Conservation (phyloP, 2,888 invertebrate genomes). For the Lycaena phlaeas region DNA sequence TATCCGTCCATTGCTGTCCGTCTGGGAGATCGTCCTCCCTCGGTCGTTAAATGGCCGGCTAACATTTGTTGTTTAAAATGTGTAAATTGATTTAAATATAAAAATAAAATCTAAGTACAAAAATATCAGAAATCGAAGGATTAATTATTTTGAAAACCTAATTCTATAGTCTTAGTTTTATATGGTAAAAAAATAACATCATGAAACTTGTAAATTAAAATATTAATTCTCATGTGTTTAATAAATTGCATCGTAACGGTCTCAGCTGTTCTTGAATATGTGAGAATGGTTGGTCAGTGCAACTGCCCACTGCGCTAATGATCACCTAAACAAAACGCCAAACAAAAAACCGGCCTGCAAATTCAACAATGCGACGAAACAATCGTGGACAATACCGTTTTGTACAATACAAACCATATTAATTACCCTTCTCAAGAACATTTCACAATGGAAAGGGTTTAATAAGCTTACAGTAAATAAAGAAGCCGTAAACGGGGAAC, state of each 20-base stretch:
- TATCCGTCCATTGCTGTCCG: too few relatives aligned
- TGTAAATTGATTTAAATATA: too few relatives aligned
- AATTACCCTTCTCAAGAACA: slow-evolving; percentile 61
- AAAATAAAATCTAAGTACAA: too few relatives aligned
- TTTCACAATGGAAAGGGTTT: slow-evolving; percentile 57
- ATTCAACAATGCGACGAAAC: slow-evolving; percentile 44
- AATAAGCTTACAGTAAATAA: slow-evolving; percentile 68
- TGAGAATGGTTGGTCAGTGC: slow-evolving; percentile 44
- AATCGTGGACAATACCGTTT: slow-evolving; percentile 54
- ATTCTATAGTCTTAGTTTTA: too few relatives aligned
- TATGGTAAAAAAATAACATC: too few relatives aligned
- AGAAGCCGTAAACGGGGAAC: slow-evolving; percentile 43
- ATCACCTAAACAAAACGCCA: slow-evolving; percentile 50
- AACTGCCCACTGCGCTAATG: slow-evolving; percentile 64
- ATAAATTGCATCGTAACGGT: slow-evolving; percentile 22
- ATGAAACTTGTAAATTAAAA: too few relatives aligned
- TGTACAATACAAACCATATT: slow-evolving; percentile 62
- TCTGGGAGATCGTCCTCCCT: too few relatives aligned
- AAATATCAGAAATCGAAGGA: too few relatives aligned
- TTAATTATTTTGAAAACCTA: too few relatives aligned
- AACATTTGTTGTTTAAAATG: too few relatives aligned
- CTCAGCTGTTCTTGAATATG: slow-evolving; percentile 58
- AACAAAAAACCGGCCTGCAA: slow-evolving; percentile 41
- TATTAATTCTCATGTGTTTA: too few relatives aligned
- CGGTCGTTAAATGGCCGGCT: too few relatives aligned